These are phyloP conservation scores for Rhagologus leucostigma DNA, from an alignment of 2,113 vertebrate genomes.

Conservation along the genomic window DNA sequence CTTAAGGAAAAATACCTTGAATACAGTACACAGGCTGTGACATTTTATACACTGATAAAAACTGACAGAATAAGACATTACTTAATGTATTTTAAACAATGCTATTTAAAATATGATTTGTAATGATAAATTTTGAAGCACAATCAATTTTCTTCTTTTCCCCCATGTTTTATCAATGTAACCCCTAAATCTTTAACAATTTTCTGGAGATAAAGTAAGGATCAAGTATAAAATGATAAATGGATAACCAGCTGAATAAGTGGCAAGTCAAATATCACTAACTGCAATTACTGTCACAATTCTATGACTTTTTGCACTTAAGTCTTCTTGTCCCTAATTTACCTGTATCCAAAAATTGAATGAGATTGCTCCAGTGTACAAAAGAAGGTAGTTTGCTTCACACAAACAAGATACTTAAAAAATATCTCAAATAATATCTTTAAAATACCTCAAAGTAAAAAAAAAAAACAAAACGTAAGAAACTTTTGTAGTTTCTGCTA, in stretches of 20 bases:
- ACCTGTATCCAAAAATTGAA: background rate
- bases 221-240: background rate
- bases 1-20: background rate
- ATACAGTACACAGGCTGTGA: too few relatives aligned
- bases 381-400: background rate
- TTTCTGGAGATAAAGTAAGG: background rate
- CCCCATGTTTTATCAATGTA: background rate
- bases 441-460: background rate
- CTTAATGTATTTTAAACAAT: background rate
- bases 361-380: background rate
- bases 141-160: rapidly evolving
- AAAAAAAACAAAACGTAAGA: rapidly evolving
- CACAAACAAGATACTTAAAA: background rate
- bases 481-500: background rate
- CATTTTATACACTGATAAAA: background rate
- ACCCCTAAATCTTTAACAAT: background rate
- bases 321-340: background rate
- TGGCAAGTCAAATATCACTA: background rate
- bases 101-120: background rate
- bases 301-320: background rate
- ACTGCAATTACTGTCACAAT: background rate
- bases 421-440: too few relatives aligned
- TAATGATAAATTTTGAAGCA: background rate
- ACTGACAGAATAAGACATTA: background rate
- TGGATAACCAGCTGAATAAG: background rate